These are phyloP conservation scores for Pterostichus madidus DNA, from an alignment of 2,888 invertebrate species.

Conservation along the genomic window DNA sequence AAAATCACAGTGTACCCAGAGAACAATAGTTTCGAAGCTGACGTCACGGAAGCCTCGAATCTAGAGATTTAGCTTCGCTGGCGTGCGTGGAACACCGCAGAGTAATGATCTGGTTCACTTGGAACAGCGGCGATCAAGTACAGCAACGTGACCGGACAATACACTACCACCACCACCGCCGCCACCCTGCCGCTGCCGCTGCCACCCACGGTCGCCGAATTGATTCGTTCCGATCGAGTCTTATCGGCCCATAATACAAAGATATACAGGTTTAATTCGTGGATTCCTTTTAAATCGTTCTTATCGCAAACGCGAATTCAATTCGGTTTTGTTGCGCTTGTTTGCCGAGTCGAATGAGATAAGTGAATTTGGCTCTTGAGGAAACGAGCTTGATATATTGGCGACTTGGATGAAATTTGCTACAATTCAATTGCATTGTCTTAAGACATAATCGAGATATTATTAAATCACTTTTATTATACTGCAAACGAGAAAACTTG, in stretches of 20 bases:
- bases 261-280: constrained; percentile 44
- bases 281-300: constrained; percentile 33
- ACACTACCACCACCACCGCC: not conserved
- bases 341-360: constrained; percentile 4
- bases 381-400: not conserved
- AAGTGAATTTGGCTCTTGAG: not conserved
- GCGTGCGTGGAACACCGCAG: constrained; percentile 26
- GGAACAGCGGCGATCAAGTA: constrained; percentile 26
- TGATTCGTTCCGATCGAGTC: constrained; percentile 21
- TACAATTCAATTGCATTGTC: not conserved
- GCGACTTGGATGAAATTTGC: not conserved
- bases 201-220: not conserved
- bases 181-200: not conserved
- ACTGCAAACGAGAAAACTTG: too few species aligned
- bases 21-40: not conserved
- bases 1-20: not conserved
- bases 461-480: too few species aligned
- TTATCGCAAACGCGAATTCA: constrained; percentile 20
- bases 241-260: constrained; percentile 36
- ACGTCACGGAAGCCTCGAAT: not conserved
- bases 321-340: constrained; percentile 29
- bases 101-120: constrained; percentile 45
- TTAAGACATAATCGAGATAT: too few species aligned
- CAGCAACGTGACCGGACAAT: constrained; percentile 41
- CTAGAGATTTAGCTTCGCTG: not conserved